Evolutionary conservation across 2,888 invertebrate genomes (phyloP), one percentile per base, ranked within the genome.

Genomic region (Alloplasta piceator): DNA sequence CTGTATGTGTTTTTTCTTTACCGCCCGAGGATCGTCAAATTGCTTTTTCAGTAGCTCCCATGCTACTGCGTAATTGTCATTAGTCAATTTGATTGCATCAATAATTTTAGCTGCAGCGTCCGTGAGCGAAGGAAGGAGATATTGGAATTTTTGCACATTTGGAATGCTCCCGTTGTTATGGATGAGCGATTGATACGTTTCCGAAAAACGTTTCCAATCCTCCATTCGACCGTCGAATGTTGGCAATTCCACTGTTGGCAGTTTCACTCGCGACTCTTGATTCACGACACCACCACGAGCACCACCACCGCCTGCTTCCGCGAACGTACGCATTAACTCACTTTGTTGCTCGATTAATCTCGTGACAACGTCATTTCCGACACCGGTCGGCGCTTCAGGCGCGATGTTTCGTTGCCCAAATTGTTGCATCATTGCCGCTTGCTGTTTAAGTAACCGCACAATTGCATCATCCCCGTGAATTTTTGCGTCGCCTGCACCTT

Each of bases 1-100:
- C 4, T 80, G 74, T n/a, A 84, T 78, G n/a, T 85, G 75, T 7
- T 78, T 78, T 61, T 83, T 80, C 12, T 76, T 79, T 7, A 84
- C 82, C 0, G 78, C 70, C 26, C 82, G 70, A 0, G 80, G 74
- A 70, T 85, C 80, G 4, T 85, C 83, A 43, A 66, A 85, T 0
- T 84, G 61, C 36, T 83, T 78, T 4, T 26, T 79, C 43, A 85
- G n/a, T 5, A 85, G 12, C 0, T 82, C 55, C 80, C 80, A 79
- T 0, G 82, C 74, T 0, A 82, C 16, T 0, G 0, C 9, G 16
- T 85, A 85, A 72, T 85, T 87, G 7, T 55, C 74, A 2, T 16
- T 41, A 0, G 85, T 75, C 10, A 83, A 48, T 41, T 83, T 80
- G 12, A 86, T 82, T 6, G 71, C 48, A 48, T 82, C 71, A 9